Evolutionary conservation across 2,888 invertebrate genomes (phyloP).

Genomic region (Ormyrus labotus): DNA sequence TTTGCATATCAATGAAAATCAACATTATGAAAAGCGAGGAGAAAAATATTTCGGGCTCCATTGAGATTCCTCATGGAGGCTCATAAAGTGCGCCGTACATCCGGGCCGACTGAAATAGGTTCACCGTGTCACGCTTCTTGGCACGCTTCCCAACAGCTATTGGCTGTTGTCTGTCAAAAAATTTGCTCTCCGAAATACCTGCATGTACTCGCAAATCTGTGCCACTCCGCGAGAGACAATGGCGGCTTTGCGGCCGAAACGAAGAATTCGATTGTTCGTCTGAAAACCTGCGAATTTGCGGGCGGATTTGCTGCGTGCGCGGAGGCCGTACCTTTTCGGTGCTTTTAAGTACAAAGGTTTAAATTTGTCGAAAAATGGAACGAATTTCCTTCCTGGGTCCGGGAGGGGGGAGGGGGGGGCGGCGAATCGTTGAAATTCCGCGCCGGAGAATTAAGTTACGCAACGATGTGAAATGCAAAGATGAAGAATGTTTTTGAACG

Average conservation of each 20-base stretch:
- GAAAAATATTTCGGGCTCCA: slow-evolving; percentile 18
- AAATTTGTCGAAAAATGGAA: neutral
- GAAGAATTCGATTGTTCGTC: no score
- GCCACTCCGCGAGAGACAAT: no score
- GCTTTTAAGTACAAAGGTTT: neutral
- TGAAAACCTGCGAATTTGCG: no score
- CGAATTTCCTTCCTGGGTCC: slow-evolving; percentile 3
- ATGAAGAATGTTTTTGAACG: slow-evolving; percentile 48
- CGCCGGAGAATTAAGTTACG: slow-evolving; percentile 28
- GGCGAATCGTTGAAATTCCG: slow-evolving; percentile 34
- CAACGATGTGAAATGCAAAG: slow-evolving; percentile 42
- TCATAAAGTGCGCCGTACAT: no score
- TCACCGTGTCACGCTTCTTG: slow-evolving; percentile 24
- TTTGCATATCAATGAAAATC: no score
- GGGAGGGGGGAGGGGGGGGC: neutral
- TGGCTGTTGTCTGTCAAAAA: neutral
- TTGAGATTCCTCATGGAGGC: no score
- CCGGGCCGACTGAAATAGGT: neutral
- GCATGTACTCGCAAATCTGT: neutral
- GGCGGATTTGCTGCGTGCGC: no score
- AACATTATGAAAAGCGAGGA: no score
- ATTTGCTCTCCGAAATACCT: slow-evolving; percentile 12
- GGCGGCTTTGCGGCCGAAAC: no score
- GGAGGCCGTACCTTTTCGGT: neutral
- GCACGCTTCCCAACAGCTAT: slow-evolving; percentile 12